Evolutionary conservation across 2,797 vertebrate genomes (phyloP).

Genomic region (Threskiornis aethiopicus): DNA sequence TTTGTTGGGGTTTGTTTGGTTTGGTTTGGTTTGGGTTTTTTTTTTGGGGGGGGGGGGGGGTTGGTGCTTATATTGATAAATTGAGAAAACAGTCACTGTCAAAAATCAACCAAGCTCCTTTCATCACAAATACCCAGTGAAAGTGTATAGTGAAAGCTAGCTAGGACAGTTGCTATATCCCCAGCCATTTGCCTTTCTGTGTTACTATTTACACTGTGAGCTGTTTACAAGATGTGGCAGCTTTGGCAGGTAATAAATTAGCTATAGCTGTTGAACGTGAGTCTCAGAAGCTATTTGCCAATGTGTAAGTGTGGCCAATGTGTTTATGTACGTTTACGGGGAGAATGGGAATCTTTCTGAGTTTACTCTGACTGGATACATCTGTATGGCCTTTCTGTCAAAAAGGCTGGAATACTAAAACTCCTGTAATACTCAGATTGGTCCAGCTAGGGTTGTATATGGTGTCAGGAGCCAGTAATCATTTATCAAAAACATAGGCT

Average conservation of each 20-base stretch:
- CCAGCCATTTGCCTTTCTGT: neutral
- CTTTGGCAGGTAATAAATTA: neutral
- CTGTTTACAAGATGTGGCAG: neutral
- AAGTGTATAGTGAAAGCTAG: neutral
- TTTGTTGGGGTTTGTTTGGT: neutral
- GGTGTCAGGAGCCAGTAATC: neutral
- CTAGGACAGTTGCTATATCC: neutral
- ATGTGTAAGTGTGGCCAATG: neutral
- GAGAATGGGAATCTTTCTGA: neutral
- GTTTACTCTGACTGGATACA: neutral
- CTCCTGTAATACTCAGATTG: neutral
- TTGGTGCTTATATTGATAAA: neutral
- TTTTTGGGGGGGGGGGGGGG: no score
- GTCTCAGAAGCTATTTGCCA: neutral
- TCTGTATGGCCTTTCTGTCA: neutral
- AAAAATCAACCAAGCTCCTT: neutral
- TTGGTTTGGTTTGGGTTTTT: no score
- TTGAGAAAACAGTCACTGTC: neutral
- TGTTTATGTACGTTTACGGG: neutral
- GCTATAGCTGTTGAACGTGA: neutral
- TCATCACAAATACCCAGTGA: neutral
- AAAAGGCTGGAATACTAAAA: neutral
- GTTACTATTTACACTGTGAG: neutral
- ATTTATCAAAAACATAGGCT: neutral
- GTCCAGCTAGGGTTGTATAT: neutral